Evolutionary conservation across 2,797 vertebrate genomes (phyloP), one percentile per base, ranked within the genome.

Genomic region (Varecia variegata): DNA sequence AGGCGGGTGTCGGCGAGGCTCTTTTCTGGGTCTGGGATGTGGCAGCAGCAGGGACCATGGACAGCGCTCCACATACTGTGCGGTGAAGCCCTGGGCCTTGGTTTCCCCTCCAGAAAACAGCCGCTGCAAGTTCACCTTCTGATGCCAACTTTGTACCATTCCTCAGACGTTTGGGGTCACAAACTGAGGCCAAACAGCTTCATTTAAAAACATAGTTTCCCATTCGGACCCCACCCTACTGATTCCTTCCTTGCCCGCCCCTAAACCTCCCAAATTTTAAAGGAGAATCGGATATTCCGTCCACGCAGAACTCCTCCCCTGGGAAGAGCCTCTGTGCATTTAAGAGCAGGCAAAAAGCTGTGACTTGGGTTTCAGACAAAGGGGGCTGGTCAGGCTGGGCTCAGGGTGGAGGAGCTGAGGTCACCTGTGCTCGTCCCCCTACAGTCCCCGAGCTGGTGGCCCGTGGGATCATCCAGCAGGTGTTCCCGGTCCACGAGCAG

Each of bases 401-500:
- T n/a, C 38, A 52, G 2, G n/a, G 54, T 67, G 54, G 77, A 67
- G 38, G 10, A 23, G 23, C 56, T 4, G 7, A 21, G 8, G 13
- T 94, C 70, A 83, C 50, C n/a, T 13, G 1, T 45, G 40, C 25
- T 50, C 54, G 3, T 85, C 76, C 12, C n/a, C 88, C 92, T 76
- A 43, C 98, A 99, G 99, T 99, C 96, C 99, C 99, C 0, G 99
- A 99, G 98, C 98, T 99, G 98, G 99, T 98, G 0, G 99, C 99
- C 0, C 98, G 99, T 4, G 99, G 99, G 2, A 99, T 99, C 97
- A 99, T 99, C 98, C 99, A 99, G 98, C 99, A 99, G 98, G 98
- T 99, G 43, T 99, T 99, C 98, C 99, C 99, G 0, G 99, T 99
- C 82, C 99, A 99, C 0, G 99, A 99, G 97, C 99, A 99, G 98